phyloP scores from a whole-genome alignment of 2,113 vertebrate species.

The Fulmarus glacialis region DNA sequence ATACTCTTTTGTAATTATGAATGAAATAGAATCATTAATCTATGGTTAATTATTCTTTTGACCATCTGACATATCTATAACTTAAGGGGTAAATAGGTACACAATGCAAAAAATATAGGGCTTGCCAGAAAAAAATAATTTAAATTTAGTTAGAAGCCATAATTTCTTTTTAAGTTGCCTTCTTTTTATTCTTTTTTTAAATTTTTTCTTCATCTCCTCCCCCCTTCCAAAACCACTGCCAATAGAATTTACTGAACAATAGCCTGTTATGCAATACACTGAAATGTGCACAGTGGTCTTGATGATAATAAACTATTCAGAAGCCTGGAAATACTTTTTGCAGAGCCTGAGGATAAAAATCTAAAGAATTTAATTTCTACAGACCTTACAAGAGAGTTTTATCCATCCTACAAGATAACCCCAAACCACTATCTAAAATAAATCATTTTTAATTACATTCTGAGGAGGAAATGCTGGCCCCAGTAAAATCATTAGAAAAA shows the following conservation, averaged over 20 bases:
- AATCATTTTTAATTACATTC: neutral
- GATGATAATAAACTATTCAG: slow-evolving; percentile 14
- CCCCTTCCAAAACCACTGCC: neutral
- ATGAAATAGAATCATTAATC: slow-evolving; percentile 62
- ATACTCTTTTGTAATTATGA: slow-evolving; percentile 14
- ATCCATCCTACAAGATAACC: neutral
- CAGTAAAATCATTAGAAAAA: slow-evolving; percentile 21
- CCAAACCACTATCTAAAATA: neutral
- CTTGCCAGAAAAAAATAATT: neutral
- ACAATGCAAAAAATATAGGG: neutral
- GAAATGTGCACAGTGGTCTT: neutral
- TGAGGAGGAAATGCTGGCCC: neutral
- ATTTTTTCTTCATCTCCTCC: neutral
- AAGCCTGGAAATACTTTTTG: slow-evolving; percentile 23
- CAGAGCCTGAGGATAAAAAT: neutral
- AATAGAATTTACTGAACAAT: neutral
- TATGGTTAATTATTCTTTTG: slow-evolving; percentile 45
- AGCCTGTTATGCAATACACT: slow-evolving; percentile 11
- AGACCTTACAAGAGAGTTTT: neutral
- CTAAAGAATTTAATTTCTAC: slow-evolving; percentile 25
- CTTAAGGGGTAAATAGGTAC: neutral
- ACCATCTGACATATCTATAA: neutral
- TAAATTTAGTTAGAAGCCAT: neutral
- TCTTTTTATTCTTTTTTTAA: neutral
- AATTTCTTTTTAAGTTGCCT: neutral